Evolutionary conservation across 2,797 vertebrate genomes (phyloP), one percentile per base, ranked within the genome.

Genomic region (Hephaestus fuliginosus): DNA sequence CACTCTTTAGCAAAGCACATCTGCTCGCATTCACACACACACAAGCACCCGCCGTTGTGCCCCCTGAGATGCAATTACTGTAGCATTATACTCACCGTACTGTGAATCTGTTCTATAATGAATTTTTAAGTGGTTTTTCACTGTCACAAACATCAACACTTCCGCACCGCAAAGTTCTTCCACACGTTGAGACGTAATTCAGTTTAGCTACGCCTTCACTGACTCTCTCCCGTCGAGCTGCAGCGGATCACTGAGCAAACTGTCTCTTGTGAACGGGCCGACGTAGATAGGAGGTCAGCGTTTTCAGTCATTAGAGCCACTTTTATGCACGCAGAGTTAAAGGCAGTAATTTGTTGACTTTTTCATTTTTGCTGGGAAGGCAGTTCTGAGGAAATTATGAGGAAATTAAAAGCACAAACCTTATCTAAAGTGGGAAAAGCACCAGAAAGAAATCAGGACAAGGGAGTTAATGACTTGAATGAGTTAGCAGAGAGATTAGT

Each of bases 1-100:
- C 14, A 55, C 10, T 80, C 36, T 69, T 61, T 30, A 70, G 20
- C 57, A 60, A 49, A 58, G 61, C 60, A 22, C 25, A 11, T 74
- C 39, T 60, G 66, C 69, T 58, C 48, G 22, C 49, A 57, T 51
- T 25, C 25, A 25, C 25, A 25, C 25, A 57, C 39, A 74, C 25
- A 49, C 17, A 58, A 55, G 65, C 74, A 65, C 18, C 33, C 20
- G 7, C 14, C 18, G 39, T 56, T 60, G 36, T 57, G n/a, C 33
- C 13, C 66, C 70, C 4, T 7, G 65, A 80, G 85, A 87, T 56
- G 61, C 65, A 87, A 89, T 90, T 85, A 75, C 36, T 63, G 25
- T 25, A 51, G 72, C 17, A 73, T 70, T 65, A 71, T 41, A 63
- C n/a, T 78, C 33, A 33, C n/a, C 57, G 60, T 73, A 12, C 30